phyloP scores from a whole-genome alignment of 2,888 invertebrate species.

The Eledone cirrhosa region DNA sequence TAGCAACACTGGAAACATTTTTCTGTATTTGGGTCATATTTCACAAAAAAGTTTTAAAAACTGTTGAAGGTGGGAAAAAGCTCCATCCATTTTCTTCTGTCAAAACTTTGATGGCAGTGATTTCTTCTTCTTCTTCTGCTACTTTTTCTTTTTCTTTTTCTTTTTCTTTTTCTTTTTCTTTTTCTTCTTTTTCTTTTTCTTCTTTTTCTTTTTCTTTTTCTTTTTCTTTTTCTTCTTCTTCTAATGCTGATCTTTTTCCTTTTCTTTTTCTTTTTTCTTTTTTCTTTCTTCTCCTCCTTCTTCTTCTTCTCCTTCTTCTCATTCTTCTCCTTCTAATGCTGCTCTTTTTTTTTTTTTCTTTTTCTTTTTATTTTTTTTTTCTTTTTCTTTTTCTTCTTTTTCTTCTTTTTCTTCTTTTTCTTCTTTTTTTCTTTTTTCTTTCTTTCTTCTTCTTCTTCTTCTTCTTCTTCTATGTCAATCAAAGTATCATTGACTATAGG shows the following conservation, averaged over 20 bases:
- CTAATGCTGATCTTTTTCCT: too few species aligned
- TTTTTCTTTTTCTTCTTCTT: background rate
- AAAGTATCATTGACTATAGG: too few species aligned
- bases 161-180: background rate
- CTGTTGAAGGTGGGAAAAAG: background rate
- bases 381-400: background rate
- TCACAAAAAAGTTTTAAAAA: too few species aligned
- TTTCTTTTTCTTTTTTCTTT: background rate
- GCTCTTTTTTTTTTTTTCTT: background rate
- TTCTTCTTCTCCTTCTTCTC: too few species aligned
- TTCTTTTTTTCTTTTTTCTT: background rate
- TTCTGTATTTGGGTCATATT: too few species aligned
- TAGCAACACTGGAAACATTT: too few species aligned
- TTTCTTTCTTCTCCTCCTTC: background rate
- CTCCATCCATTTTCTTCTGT: background rate
- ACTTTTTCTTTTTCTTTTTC: background rate
- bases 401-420: background rate
- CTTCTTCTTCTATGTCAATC: too few species aligned
- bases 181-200: background rate
- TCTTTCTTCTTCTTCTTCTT: too few species aligned
- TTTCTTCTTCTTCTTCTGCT: too few species aligned
- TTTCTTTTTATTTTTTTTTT: background rate
- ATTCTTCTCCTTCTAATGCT: background rate
- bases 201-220: background rate
- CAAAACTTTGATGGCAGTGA: background rate